Conservation (phyloP, 2,113 vertebrate species). For the Harpagus bidentatus region DNA sequence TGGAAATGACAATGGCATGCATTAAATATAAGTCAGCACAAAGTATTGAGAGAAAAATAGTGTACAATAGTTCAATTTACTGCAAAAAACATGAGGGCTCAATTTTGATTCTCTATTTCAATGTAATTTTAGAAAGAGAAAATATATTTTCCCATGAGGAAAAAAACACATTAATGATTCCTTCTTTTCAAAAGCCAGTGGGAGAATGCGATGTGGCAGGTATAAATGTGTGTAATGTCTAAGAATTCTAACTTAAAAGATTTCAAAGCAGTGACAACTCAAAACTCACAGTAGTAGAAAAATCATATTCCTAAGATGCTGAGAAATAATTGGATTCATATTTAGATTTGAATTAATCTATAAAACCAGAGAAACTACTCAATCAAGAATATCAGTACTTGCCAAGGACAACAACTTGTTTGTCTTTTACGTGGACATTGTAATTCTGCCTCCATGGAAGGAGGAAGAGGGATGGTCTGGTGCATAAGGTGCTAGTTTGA, state of each 20-base stretch:
- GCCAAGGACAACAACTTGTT: neutral
- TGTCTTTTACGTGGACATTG: neutral
- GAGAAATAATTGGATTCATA: neutral
- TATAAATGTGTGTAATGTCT: neutral
- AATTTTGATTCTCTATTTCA: constrained; percentile 4
- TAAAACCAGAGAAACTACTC: neutral
- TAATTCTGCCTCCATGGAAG: neutral
- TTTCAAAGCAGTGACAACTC: constrained; percentile 24
- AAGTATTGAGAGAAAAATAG: neutral
- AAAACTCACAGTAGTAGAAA: constrained; percentile 6
- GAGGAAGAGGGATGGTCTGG: neutral
- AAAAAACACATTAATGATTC: neutral
- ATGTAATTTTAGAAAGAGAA: constrained; percentile 23
- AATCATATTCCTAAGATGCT: neutral
- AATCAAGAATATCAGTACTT: neutral
- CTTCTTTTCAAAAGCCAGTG: neutral
- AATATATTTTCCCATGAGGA: neutral
- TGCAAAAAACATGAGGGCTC: neutral
- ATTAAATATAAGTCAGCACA: neutral
- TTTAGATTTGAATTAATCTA: constrained; percentile 1
- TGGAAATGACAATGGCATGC: neutral
- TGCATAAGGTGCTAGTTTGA: neutral
- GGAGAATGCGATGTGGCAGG: neutral
- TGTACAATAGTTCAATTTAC: neutral
- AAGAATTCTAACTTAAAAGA: neutral